Conservation (phyloP, 2,113 vertebrate genomes). For the Psettodes erumei region DNA sequence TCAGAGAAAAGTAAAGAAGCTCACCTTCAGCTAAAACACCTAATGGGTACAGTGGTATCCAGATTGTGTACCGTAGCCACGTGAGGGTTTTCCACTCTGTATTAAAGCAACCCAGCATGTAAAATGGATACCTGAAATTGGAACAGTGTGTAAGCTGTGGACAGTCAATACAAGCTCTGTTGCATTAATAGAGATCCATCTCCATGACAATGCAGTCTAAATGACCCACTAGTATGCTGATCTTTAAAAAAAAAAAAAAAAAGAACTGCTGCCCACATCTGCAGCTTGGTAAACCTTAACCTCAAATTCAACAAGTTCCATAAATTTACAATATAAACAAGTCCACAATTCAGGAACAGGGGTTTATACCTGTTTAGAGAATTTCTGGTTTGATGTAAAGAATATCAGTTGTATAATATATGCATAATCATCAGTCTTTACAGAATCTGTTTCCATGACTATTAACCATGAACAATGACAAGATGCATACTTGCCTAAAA, state of each 20-base stretch:
- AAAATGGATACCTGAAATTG: slow-evolving; percentile 91
- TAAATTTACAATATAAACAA: not conserved
- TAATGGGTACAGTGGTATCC: slow-evolving; percentile 94
- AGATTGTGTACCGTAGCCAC: slow-evolving; percentile 93
- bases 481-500: slow-evolving; percentile 85
- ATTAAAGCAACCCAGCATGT: slow-evolving; percentile 92
- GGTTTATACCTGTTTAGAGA: not conserved
- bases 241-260: too few relatives aligned
- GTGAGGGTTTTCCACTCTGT: slow-evolving; percentile 95
- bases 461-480: not conserved
- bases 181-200: too few relatives aligned
- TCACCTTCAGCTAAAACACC: slow-evolving; percentile 93
- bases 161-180: not conserved
- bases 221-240: not conserved
- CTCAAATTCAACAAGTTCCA: too few relatives aligned
- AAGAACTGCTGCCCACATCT: not conserved
- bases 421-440: too few relatives aligned
- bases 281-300: not conserved
- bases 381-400: not conserved
- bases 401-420: not conserved
- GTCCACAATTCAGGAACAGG: not conserved
- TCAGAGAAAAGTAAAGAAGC: not conserved
- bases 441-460: not conserved
- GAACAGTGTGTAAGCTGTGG: not conserved
- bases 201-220: not conserved